These are phyloP conservation scores for Sinocyclocheilus maitianheensis DNA, from an alignment of 2,113 vertebrate genomes.

Conservation along the genomic window DNA sequence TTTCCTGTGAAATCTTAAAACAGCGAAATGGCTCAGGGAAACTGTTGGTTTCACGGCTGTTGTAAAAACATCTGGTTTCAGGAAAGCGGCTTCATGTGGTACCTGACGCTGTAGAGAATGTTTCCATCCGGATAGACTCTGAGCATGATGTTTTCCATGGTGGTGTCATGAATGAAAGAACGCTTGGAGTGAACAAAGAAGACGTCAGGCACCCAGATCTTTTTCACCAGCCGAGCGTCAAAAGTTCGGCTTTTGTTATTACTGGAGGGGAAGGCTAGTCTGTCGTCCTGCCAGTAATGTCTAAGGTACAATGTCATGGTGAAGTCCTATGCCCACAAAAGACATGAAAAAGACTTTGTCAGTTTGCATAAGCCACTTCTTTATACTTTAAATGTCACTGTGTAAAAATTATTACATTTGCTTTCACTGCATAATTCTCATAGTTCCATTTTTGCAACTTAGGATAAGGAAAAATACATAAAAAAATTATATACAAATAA, in stretches of 20 bases:
- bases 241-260: constrained; percentile 92
- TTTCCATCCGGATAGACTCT: constrained; percentile 85
- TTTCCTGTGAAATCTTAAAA: neutral
- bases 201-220: constrained; percentile 92
- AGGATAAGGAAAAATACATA: neutral
- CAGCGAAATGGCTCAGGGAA: neutral
- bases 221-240: constrained; percentile 86
- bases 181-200: constrained; percentile 93
- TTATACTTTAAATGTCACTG: neutral
- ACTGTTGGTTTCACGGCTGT: neutral
- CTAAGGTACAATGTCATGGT: constrained; percentile 93
- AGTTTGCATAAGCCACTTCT: neutral
- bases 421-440: neutral
- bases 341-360: neutral
- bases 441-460: neutral
- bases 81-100: constrained; percentile 8
- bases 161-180: constrained; percentile 91
- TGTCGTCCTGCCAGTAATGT: constrained; percentile 94
- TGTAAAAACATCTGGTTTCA: constrained; percentile 15
- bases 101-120: constrained; percentile 90
- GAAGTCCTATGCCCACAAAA: constrained; percentile 81
- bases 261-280: constrained; percentile 87
- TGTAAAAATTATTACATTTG: neutral
- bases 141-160: constrained; percentile 90
- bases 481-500: neutral